Evolutionary conservation across 2,888 invertebrate genomes (phyloP).

Genomic region (Lottia scabra): DNA sequence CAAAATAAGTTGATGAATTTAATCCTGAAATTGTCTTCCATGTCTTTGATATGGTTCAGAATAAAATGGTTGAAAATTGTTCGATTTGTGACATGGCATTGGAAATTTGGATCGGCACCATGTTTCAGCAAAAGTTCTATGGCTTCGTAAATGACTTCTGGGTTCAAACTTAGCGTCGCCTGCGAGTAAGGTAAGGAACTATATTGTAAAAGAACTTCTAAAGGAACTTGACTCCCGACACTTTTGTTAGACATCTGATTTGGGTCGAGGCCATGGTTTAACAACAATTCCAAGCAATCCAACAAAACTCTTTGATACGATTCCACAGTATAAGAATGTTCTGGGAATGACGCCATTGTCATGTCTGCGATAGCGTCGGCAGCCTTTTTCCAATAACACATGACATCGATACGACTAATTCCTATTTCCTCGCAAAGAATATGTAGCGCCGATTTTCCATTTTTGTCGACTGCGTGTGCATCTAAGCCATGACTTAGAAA

Average conservation of each 20-base stretch:
- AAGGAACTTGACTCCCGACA: not conserved
- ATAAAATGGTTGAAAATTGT: constrained; percentile 16
- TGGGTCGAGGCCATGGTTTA: constrained; percentile 9
- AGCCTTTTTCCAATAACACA: constrained; percentile 10
- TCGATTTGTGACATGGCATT: not conserved
- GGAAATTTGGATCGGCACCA: constrained; percentile 6
- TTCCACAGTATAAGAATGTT: not conserved
- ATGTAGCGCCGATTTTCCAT: constrained; percentile 15
- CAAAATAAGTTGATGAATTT: constrained; percentile 21
- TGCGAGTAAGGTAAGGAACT: constrained; percentile 7
- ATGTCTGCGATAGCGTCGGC: constrained; percentile 9
- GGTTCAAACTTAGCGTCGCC: not conserved
- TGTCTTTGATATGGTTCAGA: constrained; percentile 5
- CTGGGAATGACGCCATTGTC: not conserved
- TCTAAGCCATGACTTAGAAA: constrained; percentile 16
- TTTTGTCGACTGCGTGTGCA: constrained; percentile 11
- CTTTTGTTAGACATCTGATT: not conserved
- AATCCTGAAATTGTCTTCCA: constrained; percentile 8
- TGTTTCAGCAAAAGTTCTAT: constrained; percentile 10
- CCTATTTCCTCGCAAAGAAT: constrained; percentile 17
- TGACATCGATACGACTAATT: constrained; percentile 10
- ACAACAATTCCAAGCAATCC: constrained; percentile 10
- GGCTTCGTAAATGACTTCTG: constrained; percentile 11
- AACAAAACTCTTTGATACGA: constrained; percentile 15
- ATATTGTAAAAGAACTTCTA: constrained; percentile 12